Conservation (phyloP, 2,113 vertebrate genomes). For the Perca flavescens region DNA sequence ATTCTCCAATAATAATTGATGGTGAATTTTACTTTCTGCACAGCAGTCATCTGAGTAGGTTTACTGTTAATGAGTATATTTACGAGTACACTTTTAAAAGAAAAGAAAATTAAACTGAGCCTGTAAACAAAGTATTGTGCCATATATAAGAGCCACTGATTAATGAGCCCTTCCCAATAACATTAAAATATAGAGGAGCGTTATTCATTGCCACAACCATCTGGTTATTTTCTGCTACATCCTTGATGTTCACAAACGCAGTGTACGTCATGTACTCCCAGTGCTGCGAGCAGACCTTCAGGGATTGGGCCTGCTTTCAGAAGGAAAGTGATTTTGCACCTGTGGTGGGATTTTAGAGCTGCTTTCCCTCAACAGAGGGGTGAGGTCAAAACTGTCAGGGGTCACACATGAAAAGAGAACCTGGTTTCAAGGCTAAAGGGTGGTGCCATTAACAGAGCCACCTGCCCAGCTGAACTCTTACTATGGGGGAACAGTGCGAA, state of each 20-base stretch:
- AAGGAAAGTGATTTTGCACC: slow-evolving; percentile 76
- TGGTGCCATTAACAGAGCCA: slow-evolving; percentile 49
- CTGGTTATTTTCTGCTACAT: slow-evolving; percentile 46
- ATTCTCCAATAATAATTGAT: background rate
- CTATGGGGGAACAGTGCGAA: slow-evolving; percentile 19
- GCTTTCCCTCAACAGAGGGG: slow-evolving; percentile 44
- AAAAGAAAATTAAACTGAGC: slow-evolving; percentile 15
- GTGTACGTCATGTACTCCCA: slow-evolving; percentile 27
- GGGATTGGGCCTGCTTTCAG: slow-evolving; percentile 46
- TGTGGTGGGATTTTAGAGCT: slow-evolving; percentile 70
- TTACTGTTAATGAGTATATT: slow-evolving; percentile 5
- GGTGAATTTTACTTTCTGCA: slow-evolving; percentile 3
- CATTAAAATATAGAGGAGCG: slow-evolving; percentile 17
- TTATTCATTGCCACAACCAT: slow-evolving; percentile 31
- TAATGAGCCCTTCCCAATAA: slow-evolving; percentile 21
- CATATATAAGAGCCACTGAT: slow-evolving; percentile 23
- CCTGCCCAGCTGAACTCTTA: slow-evolving; percentile 56
- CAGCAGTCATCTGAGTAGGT: background rate
- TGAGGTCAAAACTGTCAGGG: slow-evolving; percentile 63
- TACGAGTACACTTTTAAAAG: slow-evolving; percentile 1
- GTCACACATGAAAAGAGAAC: slow-evolving; percentile 69
- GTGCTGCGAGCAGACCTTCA: slow-evolving; percentile 29
- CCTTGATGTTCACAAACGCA: slow-evolving; percentile 24
- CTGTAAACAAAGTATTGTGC: slow-evolving; percentile 9
- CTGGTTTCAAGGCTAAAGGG: slow-evolving; percentile 57